Base-by-base conservation (phyloP, 2,113 vertebrate species). In the Hypocryptadius cinnamomeus region DNA sequence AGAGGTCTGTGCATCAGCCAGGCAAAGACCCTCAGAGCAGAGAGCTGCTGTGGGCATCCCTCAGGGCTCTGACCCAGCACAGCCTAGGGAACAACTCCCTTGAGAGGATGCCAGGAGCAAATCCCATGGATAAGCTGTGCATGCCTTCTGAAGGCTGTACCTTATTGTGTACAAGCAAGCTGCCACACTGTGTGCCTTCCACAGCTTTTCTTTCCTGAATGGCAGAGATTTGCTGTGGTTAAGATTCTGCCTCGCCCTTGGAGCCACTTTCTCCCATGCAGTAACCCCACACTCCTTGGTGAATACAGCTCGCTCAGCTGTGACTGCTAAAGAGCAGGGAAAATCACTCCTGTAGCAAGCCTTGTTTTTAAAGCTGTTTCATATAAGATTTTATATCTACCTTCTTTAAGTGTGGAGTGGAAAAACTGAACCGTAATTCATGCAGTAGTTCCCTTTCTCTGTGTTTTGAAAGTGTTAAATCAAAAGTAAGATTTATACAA, bases 381-480 rank as follows among this genome's bases (percentile, higher is more conserved):
- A 73, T 85, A 78, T 85, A 85, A 92, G 71, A 27, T 77, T 92
- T 96, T 94, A 90, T 93, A 77, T 68, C 91, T 78, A 68, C 80
- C 47, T 92, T 60, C 45, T 87, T 63, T 79, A 79, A 96, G 87
- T 73, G 48, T 1, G 2, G 64, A 68, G 65, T 93, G 81, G 82
- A 96, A 95, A 94, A 92, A 91, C 40, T 79, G 87, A 85, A 78
- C 82, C 31, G 40, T 94, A 84, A 90, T 64, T 96, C 78, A 91
- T 50, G 70, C 57, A 79, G 39, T 61, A 73, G 72, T 91, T 91
- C 66, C 15, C 39, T 87, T 91, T 72, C 76, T 61, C 76, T 48
- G n/a, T 96, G 89, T 92, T 96, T 96, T 90, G 69, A 92, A 83
- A 93, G 90, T 83, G 72, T 90, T 92, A 94, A 95, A 94, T 96